Evolutionary conservation across 1,140 invertebrate species (phyloP), one percentile per base, ranked within the genome.

Genomic region (Ptiloglossa arizonensis): DNA sequence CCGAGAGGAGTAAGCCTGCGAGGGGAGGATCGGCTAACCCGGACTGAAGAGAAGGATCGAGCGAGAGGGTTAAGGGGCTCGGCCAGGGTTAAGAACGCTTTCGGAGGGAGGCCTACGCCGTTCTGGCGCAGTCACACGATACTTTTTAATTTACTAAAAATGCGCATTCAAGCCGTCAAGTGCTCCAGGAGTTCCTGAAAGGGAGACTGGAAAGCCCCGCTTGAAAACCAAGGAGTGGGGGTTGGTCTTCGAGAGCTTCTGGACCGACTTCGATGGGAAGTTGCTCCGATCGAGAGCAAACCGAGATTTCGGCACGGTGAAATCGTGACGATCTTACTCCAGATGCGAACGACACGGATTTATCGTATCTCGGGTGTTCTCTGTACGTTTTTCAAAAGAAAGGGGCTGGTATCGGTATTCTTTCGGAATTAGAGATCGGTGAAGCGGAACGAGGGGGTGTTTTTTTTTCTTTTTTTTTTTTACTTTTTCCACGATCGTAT

Each of bases 111-210:
- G 80, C 77, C 87, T 41, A 8, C 84, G 73, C 75, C 85, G 75
- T 89, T 90, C 86, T 87, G 86, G 87, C 87, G 80, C 90, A 91
- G 89, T 92, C 88, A 89, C 89, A 91, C 88, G 90, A 91, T 92
- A 91, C 90, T 92, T 92, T 92, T 92, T 93, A 93, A 92, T 92
- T 92, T 91, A 91, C 87, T 91, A 91, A 93, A 92, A 93, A 92
- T 92, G 89, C 87, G 87, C 90, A 90, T 92, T 92, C 91, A 88
- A 89, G 80, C 82, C 84, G 85, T 89, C 84, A 86, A 90, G 86
- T 90, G 84, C 68, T 84, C 80, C 56, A 4, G 35, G 81, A 84
- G 68, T 38, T 76, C 46, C 9, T 54, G 50, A 76, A 87, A 80
- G 62, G 70, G 79, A 41, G 59, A 56, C 60, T 70, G 64, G 44